These are phyloP conservation scores for Mechanitis mazaeus DNA, from an alignment of 2,888 invertebrate genomes.

Conservation along the genomic window DNA sequence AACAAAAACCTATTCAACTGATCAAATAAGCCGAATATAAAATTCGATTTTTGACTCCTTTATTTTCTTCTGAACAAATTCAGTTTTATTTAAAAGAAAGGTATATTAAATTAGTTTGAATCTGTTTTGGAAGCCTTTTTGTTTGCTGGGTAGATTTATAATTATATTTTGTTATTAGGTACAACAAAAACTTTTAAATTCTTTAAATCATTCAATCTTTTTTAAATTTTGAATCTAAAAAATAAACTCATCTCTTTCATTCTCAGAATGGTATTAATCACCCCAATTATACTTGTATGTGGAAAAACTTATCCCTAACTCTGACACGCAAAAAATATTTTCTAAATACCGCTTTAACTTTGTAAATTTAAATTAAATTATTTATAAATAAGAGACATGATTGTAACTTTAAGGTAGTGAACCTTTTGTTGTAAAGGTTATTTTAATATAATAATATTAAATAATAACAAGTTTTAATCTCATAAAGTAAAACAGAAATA, in stretches of 20 bases:
- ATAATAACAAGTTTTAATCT: too few species aligned
- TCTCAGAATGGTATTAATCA: background rate
- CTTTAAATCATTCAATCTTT: background rate
- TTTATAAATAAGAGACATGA: background rate
- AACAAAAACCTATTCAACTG: slow-evolving; percentile 1
- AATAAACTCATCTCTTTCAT: background rate
- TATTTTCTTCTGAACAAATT: background rate
- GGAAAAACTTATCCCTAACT: background rate
- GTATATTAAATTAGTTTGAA: background rate
- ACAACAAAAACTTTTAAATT: background rate
- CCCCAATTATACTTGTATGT: background rate
- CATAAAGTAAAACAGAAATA: too few species aligned
- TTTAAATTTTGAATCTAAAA: background rate
- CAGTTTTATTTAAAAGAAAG: background rate
- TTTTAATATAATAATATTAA: background rate
- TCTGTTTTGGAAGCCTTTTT: too few species aligned
- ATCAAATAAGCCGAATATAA: slow-evolving; percentile 4
- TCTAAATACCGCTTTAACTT: background rate
- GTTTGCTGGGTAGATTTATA: too few species aligned
- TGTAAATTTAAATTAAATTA: background rate
- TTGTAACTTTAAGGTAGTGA: too few species aligned
- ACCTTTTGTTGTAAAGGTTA: background rate
- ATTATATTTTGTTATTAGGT: too few species aligned
- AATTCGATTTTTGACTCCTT: background rate
- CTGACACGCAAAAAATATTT: background rate